These are phyloP conservation scores for Fragum whitleyi DNA, from an alignment of 2,888 invertebrate species.

Conservation along the genomic window DNA sequence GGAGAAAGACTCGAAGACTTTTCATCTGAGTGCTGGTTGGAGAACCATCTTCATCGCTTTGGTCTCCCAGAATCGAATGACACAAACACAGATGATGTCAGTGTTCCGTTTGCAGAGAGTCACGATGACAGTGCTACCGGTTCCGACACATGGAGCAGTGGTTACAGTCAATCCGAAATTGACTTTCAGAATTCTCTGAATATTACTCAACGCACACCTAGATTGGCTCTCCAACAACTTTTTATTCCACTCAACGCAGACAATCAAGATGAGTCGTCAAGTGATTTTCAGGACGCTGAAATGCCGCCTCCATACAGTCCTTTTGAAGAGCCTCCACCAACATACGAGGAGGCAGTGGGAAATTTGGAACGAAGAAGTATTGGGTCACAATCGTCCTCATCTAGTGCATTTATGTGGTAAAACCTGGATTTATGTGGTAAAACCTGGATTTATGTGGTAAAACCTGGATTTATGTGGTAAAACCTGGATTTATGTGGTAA, in stretches of 20 bases:
- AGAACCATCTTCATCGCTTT: slow-evolving; percentile 71
- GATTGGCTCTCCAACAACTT: slow-evolving; percentile 47
- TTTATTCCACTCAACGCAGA: slow-evolving; percentile 37
- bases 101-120: slow-evolving; percentile 36
- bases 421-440: neutral
- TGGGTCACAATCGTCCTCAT: slow-evolving; percentile 35
- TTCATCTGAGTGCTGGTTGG: slow-evolving; percentile 75
- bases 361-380: slow-evolving; percentile 30
- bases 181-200: slow-evolving; percentile 37
- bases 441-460: neutral
- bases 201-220: slow-evolving; percentile 30
- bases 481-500: too few relatives aligned
- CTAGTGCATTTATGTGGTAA: slow-evolving; percentile 60
- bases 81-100: neutral
- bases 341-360: slow-evolving; percentile 72
- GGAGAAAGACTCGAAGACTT: slow-evolving; percentile 73
- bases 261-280: slow-evolving; percentile 29
- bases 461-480: neutral
- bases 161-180: slow-evolving; percentile 15
- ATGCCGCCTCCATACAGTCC: slow-evolving; percentile 70
- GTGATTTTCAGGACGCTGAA: slow-evolving; percentile 28
- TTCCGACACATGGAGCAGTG: slow-evolving; percentile 29
- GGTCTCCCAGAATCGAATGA: slow-evolving; percentile 41
- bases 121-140: slow-evolving; percentile 48
- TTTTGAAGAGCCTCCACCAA: slow-evolving; percentile 70